Evolutionary conservation across 1,140 invertebrate species (phyloP).

Genomic region (Diprion similis): DNA sequence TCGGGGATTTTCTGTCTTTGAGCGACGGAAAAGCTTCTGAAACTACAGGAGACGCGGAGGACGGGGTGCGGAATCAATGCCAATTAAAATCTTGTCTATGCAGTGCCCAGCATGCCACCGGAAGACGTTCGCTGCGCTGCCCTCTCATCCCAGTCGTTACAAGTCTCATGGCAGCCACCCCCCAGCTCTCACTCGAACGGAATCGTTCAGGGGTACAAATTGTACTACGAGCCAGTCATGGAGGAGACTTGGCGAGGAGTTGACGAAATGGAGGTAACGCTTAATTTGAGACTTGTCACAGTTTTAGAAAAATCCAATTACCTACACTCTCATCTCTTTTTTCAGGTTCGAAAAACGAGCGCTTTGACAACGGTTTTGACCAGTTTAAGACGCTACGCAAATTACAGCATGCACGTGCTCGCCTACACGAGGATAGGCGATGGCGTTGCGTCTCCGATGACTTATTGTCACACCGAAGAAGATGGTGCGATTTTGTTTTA

Average conservation of each 20-base stretch:
- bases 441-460: conserved; percentile 72
- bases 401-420: conserved; percentile 86
- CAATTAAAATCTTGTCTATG: conserved; percentile 14
- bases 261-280: conserved; percentile 68
- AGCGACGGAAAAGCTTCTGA: too few species aligned
- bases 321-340: not conserved
- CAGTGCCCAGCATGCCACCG: conserved; percentile 77
- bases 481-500: conserved; percentile 68
- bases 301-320: not conserved
- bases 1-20: too few species aligned
- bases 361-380: conserved; percentile 72
- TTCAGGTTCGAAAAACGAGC: conserved; percentile 68
- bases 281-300: not conserved
- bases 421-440: conserved; percentile 85
- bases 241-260: conserved; percentile 65
- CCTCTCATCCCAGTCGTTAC: conserved; percentile 76
- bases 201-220: conserved; percentile 83
- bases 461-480: conserved; percentile 83
- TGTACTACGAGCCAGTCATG: conserved; percentile 73
- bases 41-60: too few species aligned
- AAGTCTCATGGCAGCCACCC: conserved; percentile 86
- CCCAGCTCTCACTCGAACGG: conserved; percentile 78
- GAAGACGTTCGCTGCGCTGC: conserved; percentile 76
- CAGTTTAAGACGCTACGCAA: conserved; percentile 78
- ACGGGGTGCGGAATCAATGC: too few species aligned